phyloP scores from a whole-genome alignment of 2,797 vertebrate species.

The Simalia tracyae region DNA sequence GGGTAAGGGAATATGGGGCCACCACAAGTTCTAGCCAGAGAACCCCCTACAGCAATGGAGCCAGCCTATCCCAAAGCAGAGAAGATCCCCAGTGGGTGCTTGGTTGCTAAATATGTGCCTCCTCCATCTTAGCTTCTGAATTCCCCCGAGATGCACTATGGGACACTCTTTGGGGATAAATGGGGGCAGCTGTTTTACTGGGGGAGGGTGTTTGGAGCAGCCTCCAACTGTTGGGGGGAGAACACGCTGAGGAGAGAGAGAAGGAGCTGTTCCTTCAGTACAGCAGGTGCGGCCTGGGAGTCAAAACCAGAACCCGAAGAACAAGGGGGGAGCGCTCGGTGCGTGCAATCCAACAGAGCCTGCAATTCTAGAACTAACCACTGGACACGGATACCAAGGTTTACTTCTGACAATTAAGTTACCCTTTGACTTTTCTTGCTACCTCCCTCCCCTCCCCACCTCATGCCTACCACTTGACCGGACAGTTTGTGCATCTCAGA shows the following conservation, averaged over 20 bases:
- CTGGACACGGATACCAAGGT: conserved; percentile 36
- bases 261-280: not conserved
- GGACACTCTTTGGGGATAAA: not conserved
- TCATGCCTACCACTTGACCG: not conserved
- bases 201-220: not conserved
- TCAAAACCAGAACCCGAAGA: not conserved
- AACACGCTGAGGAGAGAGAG: not conserved
- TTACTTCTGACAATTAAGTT: conserved; percentile 56
- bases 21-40: not conserved
- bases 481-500: conserved; percentile 2
- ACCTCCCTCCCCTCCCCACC: not conserved
- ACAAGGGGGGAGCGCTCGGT: conserved; percentile 37
- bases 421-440: conserved; percentile 19
- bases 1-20: not conserved
- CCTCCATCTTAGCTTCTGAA: not conserved
- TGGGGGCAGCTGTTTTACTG: not conserved
- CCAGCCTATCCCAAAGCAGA: not conserved
- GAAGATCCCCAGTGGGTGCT: not conserved
- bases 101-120: not conserved
- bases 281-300: not conserved
- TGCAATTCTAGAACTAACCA: conserved; percentile 60
- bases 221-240: not conserved
- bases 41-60: not conserved
- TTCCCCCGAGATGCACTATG: too few species aligned
- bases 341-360: conserved; percentile 52